Base-by-base conservation (phyloP, 2,113 vertebrate genomes). In the Tonatia bakeri region DNA sequence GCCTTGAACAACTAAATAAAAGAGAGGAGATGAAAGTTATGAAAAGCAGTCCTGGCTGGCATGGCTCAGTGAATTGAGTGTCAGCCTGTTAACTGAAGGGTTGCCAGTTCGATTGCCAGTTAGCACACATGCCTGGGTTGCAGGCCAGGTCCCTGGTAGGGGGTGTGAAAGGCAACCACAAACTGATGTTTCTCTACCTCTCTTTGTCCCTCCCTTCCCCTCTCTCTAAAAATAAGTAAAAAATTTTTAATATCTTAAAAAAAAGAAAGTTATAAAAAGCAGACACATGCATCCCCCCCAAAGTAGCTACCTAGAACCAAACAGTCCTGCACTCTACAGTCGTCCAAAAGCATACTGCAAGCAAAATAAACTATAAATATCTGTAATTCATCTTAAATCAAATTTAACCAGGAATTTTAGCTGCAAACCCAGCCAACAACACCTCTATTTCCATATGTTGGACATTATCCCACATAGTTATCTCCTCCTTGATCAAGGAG, bases 361-460 rank as follows among this genome's bases (percentile, higher is more conserved):
- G 31, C 40, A 17, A 45, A 91, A 73, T 47, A 83, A 6, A 80
- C 22, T 45, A 85, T 91, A 87, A 96, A 85, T 26, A 92, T 65
- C 47, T 84, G 67, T 12, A 79, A 10, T 61, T 83, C 65, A 87
- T 26, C 64, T 79, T 83, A 93, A 87, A 81, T 75, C 54, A 81
- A 83, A 65, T 91, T 52, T 91, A 95, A 40, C 31, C 3, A 80
- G 31, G 9, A 15, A 90, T 94, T 95, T 94, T 82, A 70, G 89
- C 43, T 90, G 43, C 64, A 50, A 95, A 72, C 1, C 9, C 26
- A 70, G 56, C 31, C 40, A 67, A 79, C 9, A 69, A 61, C 0
- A 4, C 87, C 50, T 43, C 31, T 81, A 95, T 54, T 88, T 89
- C 56, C 52, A 36, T 40, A 76, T 43, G 19, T 31, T 67, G 17